These are phyloP conservation scores for Sylvilagus bachmani DNA, from an alignment of 2,113 vertebrate genomes.

Conservation along the genomic window DNA sequence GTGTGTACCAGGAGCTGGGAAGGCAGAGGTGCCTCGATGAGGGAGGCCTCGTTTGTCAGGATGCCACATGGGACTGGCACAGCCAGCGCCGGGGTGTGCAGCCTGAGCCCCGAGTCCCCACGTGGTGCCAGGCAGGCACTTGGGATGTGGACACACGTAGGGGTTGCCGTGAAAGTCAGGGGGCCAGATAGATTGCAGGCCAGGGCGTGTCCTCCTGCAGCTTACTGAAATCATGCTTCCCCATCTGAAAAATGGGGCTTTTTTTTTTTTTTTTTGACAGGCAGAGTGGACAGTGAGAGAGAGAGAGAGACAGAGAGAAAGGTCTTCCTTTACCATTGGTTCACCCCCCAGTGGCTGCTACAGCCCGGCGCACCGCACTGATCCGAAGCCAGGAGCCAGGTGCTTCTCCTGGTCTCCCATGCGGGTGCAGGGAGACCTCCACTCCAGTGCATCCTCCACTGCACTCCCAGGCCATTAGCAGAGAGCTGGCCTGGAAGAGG, in stretches of 20 bases:
- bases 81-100: accelerated
- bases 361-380: too few species aligned
- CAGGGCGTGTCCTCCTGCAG: not conserved
- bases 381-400: too few species aligned
- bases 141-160: not conserved
- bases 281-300: too few species aligned
- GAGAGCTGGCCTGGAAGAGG: too few species aligned
- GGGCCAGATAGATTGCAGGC: not conserved
- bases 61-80: constrained; percentile 53
- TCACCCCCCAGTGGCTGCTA: too few species aligned
- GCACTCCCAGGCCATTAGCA: too few species aligned
- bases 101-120: not conserved
- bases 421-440: too few species aligned
- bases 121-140: not conserved
- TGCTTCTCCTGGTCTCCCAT: too few species aligned
- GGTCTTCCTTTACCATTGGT: too few species aligned
- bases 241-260: constrained; percentile 13
- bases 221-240: not conserved
- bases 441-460: too few species aligned
- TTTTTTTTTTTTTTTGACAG: not conserved
- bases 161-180: not conserved
- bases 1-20: constrained; percentile 67
- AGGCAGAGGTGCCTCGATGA: not conserved
- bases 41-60: not conserved
- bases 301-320: too few species aligned